These are phyloP conservation scores for Stigmatopora nigra DNA, from an alignment of 2,113 vertebrate species.

Conservation along the genomic window DNA sequence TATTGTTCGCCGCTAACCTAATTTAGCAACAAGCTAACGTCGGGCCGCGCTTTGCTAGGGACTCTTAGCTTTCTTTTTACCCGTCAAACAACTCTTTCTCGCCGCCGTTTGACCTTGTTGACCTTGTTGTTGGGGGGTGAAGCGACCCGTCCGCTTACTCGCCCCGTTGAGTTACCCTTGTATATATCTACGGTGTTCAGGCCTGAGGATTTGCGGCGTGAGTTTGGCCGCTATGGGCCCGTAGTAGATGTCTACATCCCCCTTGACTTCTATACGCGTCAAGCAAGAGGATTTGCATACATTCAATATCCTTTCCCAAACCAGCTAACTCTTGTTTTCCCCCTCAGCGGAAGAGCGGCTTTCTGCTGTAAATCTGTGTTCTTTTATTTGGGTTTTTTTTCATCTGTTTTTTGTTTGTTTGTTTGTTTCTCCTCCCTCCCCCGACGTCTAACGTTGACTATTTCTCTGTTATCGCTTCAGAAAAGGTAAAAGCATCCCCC, in stretches of 20 bases:
- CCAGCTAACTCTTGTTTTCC: constrained; percentile 27
- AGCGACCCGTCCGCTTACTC: constrained; percentile 21
- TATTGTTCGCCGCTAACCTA: constrained; percentile 19
- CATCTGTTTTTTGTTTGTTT: not conserved
- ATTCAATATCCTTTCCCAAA: constrained; percentile 98
- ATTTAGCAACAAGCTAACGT: constrained; percentile 19
- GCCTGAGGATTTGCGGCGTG: constrained; percentile 97
- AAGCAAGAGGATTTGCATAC: constrained; percentile 98
- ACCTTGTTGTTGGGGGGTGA: constrained; percentile 8
- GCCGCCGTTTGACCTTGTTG: too few species aligned
- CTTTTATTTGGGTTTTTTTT: constrained; percentile 14
- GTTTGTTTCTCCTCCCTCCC: constrained; percentile 21
- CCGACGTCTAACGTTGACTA: constrained; percentile 81
- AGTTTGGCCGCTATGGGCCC: constrained; percentile 97
- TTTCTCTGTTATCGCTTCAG: constrained; percentile 99
- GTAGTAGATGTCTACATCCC: constrained; percentile 99
- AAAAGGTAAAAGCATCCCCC: constrained; percentile 98
- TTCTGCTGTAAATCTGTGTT: constrained; percentile 17
- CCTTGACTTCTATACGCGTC: constrained; percentile 99
- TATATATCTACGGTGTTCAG: constrained; percentile 79
- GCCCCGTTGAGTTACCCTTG: constrained; percentile 51
- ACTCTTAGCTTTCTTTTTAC: not conserved
- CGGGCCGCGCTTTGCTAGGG: not conserved
- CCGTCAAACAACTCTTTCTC: not conserved
- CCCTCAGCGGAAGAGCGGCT: constrained; percentile 36